phyloP scores from a whole-genome alignment of 2,888 invertebrate genomes.

The Platycheirus albimanus region DNA sequence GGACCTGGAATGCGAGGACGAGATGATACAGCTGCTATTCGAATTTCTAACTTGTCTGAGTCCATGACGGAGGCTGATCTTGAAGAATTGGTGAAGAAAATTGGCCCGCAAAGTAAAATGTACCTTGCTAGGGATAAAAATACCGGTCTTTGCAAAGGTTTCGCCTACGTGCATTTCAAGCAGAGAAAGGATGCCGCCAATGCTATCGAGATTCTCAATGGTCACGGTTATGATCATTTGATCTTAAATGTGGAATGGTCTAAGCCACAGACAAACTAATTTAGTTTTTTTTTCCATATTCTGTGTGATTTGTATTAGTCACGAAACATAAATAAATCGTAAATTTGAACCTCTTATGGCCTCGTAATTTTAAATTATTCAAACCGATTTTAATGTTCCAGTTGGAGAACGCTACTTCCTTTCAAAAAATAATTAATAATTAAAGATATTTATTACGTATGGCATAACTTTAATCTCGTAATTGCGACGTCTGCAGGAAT shows the following conservation, averaged over 20 bases:
- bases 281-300: slow-evolving; percentile 5
- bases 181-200: slow-evolving; percentile 94
- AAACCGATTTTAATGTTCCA: too few species aligned
- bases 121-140: slow-evolving; percentile 97
- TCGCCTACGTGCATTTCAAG: slow-evolving; percentile 99
- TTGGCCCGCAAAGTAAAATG: slow-evolving; percentile 96
- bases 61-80: slow-evolving; percentile 97
- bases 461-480: too few species aligned
- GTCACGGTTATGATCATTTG: slow-evolving; percentile 98
- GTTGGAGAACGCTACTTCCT: too few species aligned
- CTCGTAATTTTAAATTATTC: too few species aligned
- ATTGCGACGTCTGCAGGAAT: too few species aligned
- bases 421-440: too few species aligned
- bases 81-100: slow-evolving; percentile 96
- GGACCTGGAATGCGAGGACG: slow-evolving; percentile 87
- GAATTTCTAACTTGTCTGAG: slow-evolving; percentile 98
- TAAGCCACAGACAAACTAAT: slow-evolving; percentile 87
- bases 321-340: slow-evolving; percentile 19
- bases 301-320: slow-evolving; percentile 16
- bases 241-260: slow-evolving; percentile 99
- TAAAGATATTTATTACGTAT: too few species aligned
- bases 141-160: slow-evolving; percentile 95
- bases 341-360: too few species aligned
- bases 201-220: slow-evolving; percentile 94
- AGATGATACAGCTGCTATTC: slow-evolving; percentile 95